Base-by-base conservation (phyloP, 2,888 invertebrate species). In the Anaspis maculata region DNA sequence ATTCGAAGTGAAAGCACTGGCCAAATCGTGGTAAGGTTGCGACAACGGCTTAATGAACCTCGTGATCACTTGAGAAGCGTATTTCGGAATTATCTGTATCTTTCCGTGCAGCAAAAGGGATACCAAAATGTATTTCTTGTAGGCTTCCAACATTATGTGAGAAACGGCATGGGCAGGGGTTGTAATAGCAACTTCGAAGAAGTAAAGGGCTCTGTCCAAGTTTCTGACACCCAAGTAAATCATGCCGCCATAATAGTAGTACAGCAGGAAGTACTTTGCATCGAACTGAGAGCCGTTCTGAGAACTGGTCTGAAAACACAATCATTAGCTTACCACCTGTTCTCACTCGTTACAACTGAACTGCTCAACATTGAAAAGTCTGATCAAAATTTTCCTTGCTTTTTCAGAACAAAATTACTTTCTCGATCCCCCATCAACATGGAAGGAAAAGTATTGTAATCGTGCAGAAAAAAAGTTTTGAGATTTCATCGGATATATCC, bases 181-280 rank as follows among this genome's bases (percentile, higher is more conserved):
- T 14, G 92, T 92, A 37, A 94, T 81, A 36, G 87, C 92, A 11
- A 94, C 90, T 77, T 96, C 95, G 66, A 90, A 92, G 67, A 91
- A 95, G 66, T 92, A 95, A 40, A 94, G 69, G 5, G 95, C 92
- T 57, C 91, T 74, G 48, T 92, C 89, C 60, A 87, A 90, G 57
- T 92, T 89, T 63, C 95, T 92, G 53, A 95, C 68, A 7, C 90
- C 88, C 33, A 92, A 81, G 64, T 94, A 96, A 48, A 96, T 90
- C 90, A 96, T 92, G 30, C 96, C 96, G 36, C 95, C 95, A 61
- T 97, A 97, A 64, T 96, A 96, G 62, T 90, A 96, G 64, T 92
- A 96, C 0, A 91, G 73, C 30, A 97, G 73, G 61, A 94, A 94
- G 64, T 90, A 84, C 68, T 87, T 89, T 1, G 87, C 78, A 62